Percentiles rank a stretch among this genome's conserved stretches.
These are phyloP conservation scores for Leptoclinus maculatus DNA, from an alignment of 2,797 vertebrate species.

Conservation along the genomic window DNA sequence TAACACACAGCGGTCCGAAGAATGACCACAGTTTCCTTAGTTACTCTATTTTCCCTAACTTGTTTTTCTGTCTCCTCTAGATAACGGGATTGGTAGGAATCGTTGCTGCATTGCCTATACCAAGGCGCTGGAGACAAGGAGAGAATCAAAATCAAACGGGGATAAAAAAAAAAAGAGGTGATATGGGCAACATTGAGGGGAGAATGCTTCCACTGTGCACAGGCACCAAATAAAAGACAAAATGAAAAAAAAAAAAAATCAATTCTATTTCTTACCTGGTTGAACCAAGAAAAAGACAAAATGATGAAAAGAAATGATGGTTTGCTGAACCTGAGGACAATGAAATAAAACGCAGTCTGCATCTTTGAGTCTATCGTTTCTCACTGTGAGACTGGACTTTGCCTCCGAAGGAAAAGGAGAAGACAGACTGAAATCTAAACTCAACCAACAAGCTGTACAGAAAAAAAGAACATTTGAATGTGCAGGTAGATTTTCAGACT, in stretches of 20 bases:
- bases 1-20: slow-evolving; percentile 16
- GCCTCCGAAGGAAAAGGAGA: slow-evolving; percentile 84
- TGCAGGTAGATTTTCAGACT: slow-evolving; percentile 91
- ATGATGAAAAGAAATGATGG: slow-evolving; percentile 78
- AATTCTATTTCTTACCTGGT: slow-evolving; percentile 88
- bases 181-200: slow-evolving; percentile 73
- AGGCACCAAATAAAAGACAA: slow-evolving; percentile 84
- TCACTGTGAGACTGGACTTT: slow-evolving; percentile 78
- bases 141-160: slow-evolving; percentile 54
- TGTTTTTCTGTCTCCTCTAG: slow-evolving; percentile 79
- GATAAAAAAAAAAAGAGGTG: slow-evolving; percentile 52
- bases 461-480: slow-evolving; percentile 89
- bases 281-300: slow-evolving; percentile 85
- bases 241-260: slow-evolving; percentile 69
- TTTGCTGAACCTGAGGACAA: slow-evolving; percentile 69
- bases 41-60: slow-evolving; percentile 29
- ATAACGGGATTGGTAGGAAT: slow-evolving; percentile 89
- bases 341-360: slow-evolving; percentile 86
- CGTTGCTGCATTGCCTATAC: slow-evolving; percentile 92
- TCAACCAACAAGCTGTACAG: slow-evolving; percentile 80
- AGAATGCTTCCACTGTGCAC: slow-evolving; percentile 94
- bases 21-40: slow-evolving; percentile 34
- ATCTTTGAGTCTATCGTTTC: slow-evolving; percentile 82
- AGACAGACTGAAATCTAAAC: slow-evolving; percentile 82
- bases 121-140: slow-evolving; percentile 78